phyloP scores from a whole-genome alignment of 2,797 vertebrate species.

The Scyliorhinus canicula region DNA sequence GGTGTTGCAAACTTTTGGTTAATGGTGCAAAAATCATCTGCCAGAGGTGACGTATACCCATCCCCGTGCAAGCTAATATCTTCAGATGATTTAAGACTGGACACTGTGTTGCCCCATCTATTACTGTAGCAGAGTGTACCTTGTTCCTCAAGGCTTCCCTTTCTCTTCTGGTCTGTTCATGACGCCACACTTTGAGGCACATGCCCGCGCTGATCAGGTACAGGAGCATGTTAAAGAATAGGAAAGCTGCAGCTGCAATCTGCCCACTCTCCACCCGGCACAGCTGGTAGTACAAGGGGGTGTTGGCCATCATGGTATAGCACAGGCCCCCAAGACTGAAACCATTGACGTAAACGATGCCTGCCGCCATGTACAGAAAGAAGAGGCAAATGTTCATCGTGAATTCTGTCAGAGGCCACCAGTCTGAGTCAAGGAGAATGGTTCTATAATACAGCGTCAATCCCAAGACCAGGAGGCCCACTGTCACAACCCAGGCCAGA shows the following conservation, averaged over 20 bases:
- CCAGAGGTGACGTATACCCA: background rate
- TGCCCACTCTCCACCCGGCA: conserved; percentile 64
- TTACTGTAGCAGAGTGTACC: conserved; percentile 41
- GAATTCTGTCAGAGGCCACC: conserved; percentile 71
- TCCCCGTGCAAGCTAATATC: background rate
- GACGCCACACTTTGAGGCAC: conserved; percentile 65
- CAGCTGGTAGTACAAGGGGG: conserved; percentile 57
- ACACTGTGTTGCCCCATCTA: background rate
- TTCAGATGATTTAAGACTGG: background rate
- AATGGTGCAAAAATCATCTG: background rate
- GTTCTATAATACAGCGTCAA: conserved; percentile 68
- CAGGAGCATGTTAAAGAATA: conserved; percentile 62
- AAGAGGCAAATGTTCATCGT: conserved; percentile 61
- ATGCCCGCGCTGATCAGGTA: conserved; percentile 61
- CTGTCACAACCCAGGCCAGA: conserved; percentile 62
- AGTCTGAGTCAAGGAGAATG: conserved; percentile 65
- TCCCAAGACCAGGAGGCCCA: conserved; percentile 59
- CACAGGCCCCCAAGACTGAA: conserved; percentile 69
- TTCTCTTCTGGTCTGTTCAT: conserved; percentile 50
- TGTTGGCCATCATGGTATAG: conserved; percentile 55
- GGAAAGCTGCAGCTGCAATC: conserved; percentile 63
- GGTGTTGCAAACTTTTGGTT: background rate
- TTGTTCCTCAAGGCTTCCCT: conserved; percentile 42
- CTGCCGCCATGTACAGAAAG: conserved; percentile 65
- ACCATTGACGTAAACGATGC: conserved; percentile 67